Percentiles rank a stretch among this genome's conserved stretches.
Evolutionary conservation across 2,797 vertebrate species (phyloP).

Genomic region (Urocyon cinereoargenteus): DNA sequence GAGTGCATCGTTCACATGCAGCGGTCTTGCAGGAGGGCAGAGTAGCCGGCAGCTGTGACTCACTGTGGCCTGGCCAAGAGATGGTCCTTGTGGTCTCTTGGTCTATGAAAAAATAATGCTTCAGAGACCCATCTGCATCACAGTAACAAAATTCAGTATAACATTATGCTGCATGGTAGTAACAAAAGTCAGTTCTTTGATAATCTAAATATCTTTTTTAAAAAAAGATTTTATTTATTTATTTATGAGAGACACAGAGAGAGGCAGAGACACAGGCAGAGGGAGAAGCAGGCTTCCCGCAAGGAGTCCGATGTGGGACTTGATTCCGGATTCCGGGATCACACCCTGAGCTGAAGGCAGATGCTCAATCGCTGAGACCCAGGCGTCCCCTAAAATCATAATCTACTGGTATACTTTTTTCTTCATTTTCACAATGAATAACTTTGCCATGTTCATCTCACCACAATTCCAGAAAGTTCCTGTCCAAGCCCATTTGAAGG

Average conservation of each 20-base stretch:
- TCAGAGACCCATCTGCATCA: constrained; percentile 82
- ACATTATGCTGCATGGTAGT: constrained; percentile 47
- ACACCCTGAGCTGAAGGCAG: too few species aligned
- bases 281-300: too few species aligned
- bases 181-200: constrained; percentile 83
- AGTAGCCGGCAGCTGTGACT: constrained; percentile 81
- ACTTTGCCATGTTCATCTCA: constrained; percentile 68
- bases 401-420: constrained; percentile 60
- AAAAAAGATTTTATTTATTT: too few species aligned
- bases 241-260: too few species aligned
- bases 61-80: constrained; percentile 77
- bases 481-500: constrained; percentile 66
- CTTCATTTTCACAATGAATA: constrained; percentile 81
- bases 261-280: too few species aligned
- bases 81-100: constrained; percentile 82
- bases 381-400: constrained; percentile 20
- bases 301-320: too few species aligned
- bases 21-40: constrained; percentile 87
- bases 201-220: constrained; percentile 54
- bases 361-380: too few species aligned
- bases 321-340: too few species aligned
- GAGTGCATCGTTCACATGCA: constrained; percentile 92
- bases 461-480: constrained; percentile 66
- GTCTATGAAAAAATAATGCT: constrained; percentile 63
- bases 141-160: background rate